Percentiles rank a stretch among this genome's conserved stretches.
Evolutionary conservation across 2,888 invertebrate species (phyloP).

Genomic region (Isotomurus palustris): DNA sequence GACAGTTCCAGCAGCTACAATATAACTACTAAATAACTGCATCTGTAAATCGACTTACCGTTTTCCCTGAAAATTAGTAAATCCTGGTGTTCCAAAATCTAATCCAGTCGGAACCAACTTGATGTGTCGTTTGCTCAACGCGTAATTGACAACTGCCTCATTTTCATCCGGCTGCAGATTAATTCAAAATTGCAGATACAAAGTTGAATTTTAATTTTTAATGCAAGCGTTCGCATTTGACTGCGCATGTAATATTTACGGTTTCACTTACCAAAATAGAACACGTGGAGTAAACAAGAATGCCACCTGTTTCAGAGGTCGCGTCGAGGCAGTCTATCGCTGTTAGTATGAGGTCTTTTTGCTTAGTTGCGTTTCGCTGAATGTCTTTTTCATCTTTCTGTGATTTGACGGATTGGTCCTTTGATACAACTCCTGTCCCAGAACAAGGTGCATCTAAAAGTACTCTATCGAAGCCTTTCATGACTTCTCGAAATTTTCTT

Average conservation of each 20-base stretch:
- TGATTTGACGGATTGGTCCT: slow-evolving; percentile 94
- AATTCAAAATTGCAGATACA: background rate
- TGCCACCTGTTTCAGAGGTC: slow-evolving; percentile 85
- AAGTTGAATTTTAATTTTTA: background rate
- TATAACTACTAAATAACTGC: too few species aligned
- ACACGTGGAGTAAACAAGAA: slow-evolving; percentile 97
- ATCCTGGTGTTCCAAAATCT: slow-evolving; percentile 93
- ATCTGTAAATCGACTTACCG: slow-evolving; percentile 47
- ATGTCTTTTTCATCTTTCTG: slow-evolving; percentile 85
- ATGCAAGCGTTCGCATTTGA: background rate
- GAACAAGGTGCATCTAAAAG: slow-evolving; percentile 97
- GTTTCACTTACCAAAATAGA: slow-evolving; percentile 68
- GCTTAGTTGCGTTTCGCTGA: slow-evolving; percentile 84
- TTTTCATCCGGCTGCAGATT: slow-evolving; percentile 85
- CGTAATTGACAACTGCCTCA: slow-evolving; percentile 95
- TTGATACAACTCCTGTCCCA: slow-evolving; percentile 95
- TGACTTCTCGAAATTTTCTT: slow-evolving; percentile 67
- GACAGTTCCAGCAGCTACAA: too few species aligned
- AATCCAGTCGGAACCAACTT: slow-evolving; percentile 89
- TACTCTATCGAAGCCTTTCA: slow-evolving; percentile 91
- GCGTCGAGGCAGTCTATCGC: slow-evolving; percentile 97
- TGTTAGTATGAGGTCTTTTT: slow-evolving; percentile 82
- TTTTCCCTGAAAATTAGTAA: slow-evolving; percentile 73
- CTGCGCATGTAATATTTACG: background rate
- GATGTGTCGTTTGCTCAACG: slow-evolving; percentile 80